Conservation (phyloP, 2,113 vertebrate species). For the Ursus arctos region DNA sequence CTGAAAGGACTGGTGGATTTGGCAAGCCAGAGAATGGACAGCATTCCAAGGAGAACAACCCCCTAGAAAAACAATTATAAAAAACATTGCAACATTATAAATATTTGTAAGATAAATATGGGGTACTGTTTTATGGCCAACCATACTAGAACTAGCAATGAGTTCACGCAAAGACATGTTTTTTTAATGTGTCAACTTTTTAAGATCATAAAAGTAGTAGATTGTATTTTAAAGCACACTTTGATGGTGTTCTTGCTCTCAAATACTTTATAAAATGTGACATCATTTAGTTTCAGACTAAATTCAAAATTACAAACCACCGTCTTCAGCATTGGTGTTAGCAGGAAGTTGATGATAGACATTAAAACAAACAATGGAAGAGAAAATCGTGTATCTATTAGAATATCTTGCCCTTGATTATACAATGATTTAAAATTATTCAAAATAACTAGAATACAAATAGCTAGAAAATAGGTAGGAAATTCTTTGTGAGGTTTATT, state of each 20-base stretch:
- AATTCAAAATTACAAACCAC: neutral
- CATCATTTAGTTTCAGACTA: neutral
- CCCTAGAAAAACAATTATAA: neutral
- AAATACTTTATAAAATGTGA: neutral
- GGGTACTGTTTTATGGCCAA: neutral
- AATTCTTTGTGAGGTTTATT: slow-evolving; percentile 19
- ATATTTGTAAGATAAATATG: slow-evolving; percentile 30
- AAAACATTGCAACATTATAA: neutral
- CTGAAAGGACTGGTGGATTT: neutral
- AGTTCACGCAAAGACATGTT: neutral
- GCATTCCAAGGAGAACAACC: neutral
- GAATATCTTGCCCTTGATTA: neutral
- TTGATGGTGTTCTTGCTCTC: neutral
- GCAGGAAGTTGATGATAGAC: neutral
- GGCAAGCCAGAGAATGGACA: neutral
- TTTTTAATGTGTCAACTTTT: slow-evolving; percentile 21
- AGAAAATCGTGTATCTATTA: neutral
- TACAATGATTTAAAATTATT: neutral
- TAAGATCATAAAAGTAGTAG: neutral
- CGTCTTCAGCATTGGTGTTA: neutral
- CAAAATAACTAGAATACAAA: neutral
- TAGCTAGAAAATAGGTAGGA: neutral
- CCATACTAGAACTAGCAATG: neutral
- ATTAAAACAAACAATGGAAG: neutral
- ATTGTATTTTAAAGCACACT: neutral